Evolutionary conservation across 2,797 vertebrate genomes (phyloP).

Genomic region (Muraenolepis orangiensis): DNA sequence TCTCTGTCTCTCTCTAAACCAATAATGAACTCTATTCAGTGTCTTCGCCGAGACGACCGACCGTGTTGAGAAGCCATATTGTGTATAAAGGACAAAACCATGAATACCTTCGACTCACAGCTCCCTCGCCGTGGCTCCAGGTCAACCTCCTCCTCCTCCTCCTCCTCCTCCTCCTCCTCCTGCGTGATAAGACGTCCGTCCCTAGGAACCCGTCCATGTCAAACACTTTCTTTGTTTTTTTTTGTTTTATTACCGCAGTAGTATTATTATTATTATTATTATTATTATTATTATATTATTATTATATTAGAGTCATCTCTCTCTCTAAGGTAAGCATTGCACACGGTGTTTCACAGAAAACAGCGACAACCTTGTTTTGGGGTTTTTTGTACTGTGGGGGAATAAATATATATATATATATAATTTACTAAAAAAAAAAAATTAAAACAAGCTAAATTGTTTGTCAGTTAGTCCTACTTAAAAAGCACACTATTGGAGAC

Average conservation of each 20-base stretch:
- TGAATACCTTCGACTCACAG: conserved; percentile 66
- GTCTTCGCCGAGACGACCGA: conserved; percentile 58
- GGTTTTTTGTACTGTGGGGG: conserved; percentile 54
- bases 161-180: too few species aligned
- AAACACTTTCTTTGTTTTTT: too few species aligned
- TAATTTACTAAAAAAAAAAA: conserved; percentile 33
- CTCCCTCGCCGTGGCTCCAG: conserved; percentile 42
- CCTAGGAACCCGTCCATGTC: too few species aligned
- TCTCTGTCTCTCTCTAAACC: conserved; percentile 19
- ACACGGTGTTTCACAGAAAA: conserved; percentile 42
- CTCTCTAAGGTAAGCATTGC: conserved; percentile 46
- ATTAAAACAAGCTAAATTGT: conserved; percentile 34
- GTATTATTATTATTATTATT: too few species aligned
- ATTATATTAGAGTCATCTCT: conserved; percentile 52
- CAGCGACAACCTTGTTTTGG: conserved; percentile 32
- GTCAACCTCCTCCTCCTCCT: conserved; percentile 3
- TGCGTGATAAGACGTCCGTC: too few species aligned
- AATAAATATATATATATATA: too few species aligned
- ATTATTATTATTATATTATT: conserved; percentile 29
- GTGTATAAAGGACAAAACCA: conserved; percentile 75
- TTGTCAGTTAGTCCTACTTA: conserved; percentile 63
- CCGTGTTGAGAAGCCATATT: conserved; percentile 80
- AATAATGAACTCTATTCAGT: conserved; percentile 60
- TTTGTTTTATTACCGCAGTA: too few species aligned
- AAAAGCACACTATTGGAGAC: conserved; percentile 72